These are phyloP conservation scores for Xiphorhynchus erythropygius DNA, from an alignment of 2,797 vertebrate genomes.

Conservation along the genomic window DNA sequence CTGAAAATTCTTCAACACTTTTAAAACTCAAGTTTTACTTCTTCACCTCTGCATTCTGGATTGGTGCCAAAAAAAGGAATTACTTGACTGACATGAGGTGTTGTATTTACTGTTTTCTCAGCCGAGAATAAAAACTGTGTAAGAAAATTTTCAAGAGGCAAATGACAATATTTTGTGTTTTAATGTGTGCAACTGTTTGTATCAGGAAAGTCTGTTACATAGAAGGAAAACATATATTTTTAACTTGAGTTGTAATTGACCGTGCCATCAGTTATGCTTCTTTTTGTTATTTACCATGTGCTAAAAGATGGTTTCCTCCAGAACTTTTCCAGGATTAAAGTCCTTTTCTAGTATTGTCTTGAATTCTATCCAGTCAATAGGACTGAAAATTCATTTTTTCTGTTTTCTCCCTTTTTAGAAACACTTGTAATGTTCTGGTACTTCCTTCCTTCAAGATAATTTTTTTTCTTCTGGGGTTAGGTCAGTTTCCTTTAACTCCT, in stretches of 20 bases:
- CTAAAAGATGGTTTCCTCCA: not conserved
- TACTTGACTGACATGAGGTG: not conserved
- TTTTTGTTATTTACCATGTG: not conserved
- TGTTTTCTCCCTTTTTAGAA: not conserved
- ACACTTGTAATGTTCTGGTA: not conserved
- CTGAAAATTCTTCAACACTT: not conserved
- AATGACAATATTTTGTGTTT: rapidly evolving
- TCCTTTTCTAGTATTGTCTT: not conserved
- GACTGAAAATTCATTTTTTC: not conserved
- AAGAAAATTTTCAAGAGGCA: not conserved
- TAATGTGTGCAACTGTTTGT: not conserved
- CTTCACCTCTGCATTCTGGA: not conserved
- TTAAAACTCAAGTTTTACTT: not conserved
- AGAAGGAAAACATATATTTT: not conserved
- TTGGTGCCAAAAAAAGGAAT: not conserved
- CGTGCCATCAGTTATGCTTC: rapidly evolving
- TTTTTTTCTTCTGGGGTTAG: no score
- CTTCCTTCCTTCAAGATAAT: no score
- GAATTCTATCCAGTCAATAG: not conserved
- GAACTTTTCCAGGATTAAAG: not conserved
- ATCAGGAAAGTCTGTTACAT: not conserved
- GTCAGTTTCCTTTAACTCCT: no score
- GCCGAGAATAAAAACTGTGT: not conserved
- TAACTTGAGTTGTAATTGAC: not conserved
- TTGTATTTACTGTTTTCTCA: not conserved